Evolutionary conservation across 2,113 vertebrate genomes (phyloP), one percentile per base, ranked within the genome.

Genomic region (Platysteira castanea): DNA sequence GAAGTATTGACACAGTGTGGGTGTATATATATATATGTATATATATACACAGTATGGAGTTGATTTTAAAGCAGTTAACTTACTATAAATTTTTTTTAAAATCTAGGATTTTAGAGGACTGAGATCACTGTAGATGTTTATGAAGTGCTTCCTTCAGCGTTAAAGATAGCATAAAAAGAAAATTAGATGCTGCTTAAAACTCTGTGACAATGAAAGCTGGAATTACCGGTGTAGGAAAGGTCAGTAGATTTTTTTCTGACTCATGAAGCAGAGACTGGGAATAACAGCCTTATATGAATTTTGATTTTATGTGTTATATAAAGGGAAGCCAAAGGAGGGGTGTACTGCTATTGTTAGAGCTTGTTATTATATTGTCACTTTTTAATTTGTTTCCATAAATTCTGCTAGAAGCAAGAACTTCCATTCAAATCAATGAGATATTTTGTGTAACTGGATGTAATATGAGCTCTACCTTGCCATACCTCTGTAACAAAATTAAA

Each of bases 371-470:
- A 70, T 22, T 67, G 19, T 31, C 30, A 87, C 16, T 84, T 96
- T 93, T 94, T 24, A 75, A 52, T 49, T 53, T 95, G 10, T 74
- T 95, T 95, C 61, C 33, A 39, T 78, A 73, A 89, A 59, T 84
- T 81, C 33, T 59, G 4, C 31, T 87, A 37, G 26, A 93, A 90
- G 19, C 8, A 71, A 50, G 35, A 87, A 30, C 11, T 77, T 90
- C 14, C 15, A 59, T 75, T 85, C 44, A 87, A 68, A 64, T 56
- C 1, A 78, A 84, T 44, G 6, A 17, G 59, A 27, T 64, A 49
- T 63, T 92, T 80, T 77, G 20, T 69, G 30, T 35, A 85, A 64
- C n/a, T 93, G 44, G 35, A 83, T 44, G 18, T 47, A 86, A 78
- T 68, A 70, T 47, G 33, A 89, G 16, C 8, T 50, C 11, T 71